Conservation (phyloP, 2,888 invertebrate genomes). For the Drosophila aldrichi region DNA sequence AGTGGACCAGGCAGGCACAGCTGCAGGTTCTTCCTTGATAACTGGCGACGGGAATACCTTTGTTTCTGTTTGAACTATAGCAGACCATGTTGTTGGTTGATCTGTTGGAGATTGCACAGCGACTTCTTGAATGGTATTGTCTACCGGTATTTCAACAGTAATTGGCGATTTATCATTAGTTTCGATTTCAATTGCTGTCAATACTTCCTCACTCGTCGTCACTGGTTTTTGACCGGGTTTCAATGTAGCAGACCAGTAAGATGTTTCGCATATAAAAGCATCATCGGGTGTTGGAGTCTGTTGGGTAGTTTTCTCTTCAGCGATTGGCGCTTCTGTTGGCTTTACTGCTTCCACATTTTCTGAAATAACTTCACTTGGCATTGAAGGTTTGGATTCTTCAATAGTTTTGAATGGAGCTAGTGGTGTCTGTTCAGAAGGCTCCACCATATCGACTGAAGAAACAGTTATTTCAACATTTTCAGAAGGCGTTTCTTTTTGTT, state of each 20-base stretch:
- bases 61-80: conserved; percentile 80
- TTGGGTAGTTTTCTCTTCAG: neutral
- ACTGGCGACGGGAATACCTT: conserved; percentile 64
- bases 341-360: neutral
- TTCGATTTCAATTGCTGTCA: conserved; percentile 21
- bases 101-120: conserved; percentile 75
- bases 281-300: conserved; percentile 32
- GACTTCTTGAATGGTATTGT: conserved; percentile 54
- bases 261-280: conserved; percentile 74
- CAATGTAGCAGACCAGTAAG: conserved; percentile 80
- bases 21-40: conserved; percentile 12
- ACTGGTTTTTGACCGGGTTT: conserved; percentile 56
- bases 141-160: conserved; percentile 44
- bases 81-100: conserved; percentile 82
- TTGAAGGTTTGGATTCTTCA: neutral
- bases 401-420: conserved; percentile 21
- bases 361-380: neutral
- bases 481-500: neutral
- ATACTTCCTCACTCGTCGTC: conserved; percentile 29
- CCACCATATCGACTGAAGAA: neutral
- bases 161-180: conserved; percentile 29
- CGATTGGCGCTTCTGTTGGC: neutral
- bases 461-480: neutral
- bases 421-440: conserved; percentile 15
- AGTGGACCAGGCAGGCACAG: conserved; percentile 69